phyloP scores from a whole-genome alignment of 1,140 invertebrate species.

The Arion vulgaris region DNA sequence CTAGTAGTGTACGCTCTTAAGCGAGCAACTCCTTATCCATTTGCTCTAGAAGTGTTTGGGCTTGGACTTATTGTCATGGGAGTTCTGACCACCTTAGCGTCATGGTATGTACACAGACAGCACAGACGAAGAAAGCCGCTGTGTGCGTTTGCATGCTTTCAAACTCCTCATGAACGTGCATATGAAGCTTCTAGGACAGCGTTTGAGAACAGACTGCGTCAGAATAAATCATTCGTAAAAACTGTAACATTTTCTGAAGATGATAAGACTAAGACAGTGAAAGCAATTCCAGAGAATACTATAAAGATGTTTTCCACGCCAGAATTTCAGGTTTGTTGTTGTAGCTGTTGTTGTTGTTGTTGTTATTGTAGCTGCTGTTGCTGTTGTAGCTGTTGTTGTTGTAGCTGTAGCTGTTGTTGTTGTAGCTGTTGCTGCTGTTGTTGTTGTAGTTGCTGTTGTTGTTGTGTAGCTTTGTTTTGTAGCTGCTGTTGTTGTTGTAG shows the following conservation, averaged over 20 bases:
- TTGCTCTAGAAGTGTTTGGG: neutral
- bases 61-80: conserved; percentile 16
- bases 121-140: neutral
- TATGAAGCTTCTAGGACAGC: neutral
- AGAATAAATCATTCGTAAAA: neutral
- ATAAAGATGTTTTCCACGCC: neutral
- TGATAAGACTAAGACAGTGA: neutral
- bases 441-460: no score
- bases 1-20: conserved; percentile 22
- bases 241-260: neutral
- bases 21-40: neutral
- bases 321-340: neutral
- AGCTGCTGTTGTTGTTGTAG: no score
- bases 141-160: neutral
- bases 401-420: no score
- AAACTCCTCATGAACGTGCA: neutral
- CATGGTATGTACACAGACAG: conserved; percentile 29
- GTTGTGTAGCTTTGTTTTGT: no score
- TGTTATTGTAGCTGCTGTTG: no score
- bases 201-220: neutral
- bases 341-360: no score
- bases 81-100: conserved; percentile 16
- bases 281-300: neutral
- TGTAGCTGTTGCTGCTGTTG: no score
- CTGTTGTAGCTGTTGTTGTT: no score